Base-by-base conservation (phyloP, 53 echinoderm and acorn worm genomes). In the Holothuria leucospilota region DNA sequence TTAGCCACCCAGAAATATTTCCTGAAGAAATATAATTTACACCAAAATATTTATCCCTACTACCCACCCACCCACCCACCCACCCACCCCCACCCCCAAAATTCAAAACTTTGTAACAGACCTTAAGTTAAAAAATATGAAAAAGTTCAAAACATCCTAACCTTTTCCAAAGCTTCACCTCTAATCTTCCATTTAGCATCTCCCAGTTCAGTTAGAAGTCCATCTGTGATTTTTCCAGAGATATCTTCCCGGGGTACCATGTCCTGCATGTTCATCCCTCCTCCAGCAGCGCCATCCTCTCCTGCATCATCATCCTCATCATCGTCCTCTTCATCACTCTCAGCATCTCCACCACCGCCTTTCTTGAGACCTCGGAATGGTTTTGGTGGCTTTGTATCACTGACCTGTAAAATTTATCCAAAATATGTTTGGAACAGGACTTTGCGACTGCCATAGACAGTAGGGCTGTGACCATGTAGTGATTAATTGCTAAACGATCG, bases 101-200 rank as follows among this genome's bases (percentile, higher is more conserved):
- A 46, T 46, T 7, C 46, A 46, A 8, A 2, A 11, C 46, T 4
- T 46, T 46, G 8, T 11, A 2, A 46, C 8, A 11, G 8, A 46
- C 46, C 46, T 46, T 46, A 5, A 9, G 46, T 46, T 46, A 46
- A 46, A 46, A 46, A 46, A 46, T 46, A 2, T 34, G 34, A 34
- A 34, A 34, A 34, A 34, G 34, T 34, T 34, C 34, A 46, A 46
- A 46, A 46, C 46, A 56, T 49, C 11, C 68, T 70, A 64, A 96
- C 96, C 91, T 94, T 96, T 28, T 93, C 94, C 26, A 96, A 69
- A 40, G 94, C 96, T 67, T 96, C 93, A 20, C 96, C 96, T 64
- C 96, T 85, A 69, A 96, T 71, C 91, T 94, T 96, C 94, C 96
- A 94, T 63, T 96, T 94, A 18, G 75, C 23, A 72, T 94, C 94